Conservation (phyloP, 2,888 invertebrate genomes). For the Yponomeuta evonymella region DNA sequence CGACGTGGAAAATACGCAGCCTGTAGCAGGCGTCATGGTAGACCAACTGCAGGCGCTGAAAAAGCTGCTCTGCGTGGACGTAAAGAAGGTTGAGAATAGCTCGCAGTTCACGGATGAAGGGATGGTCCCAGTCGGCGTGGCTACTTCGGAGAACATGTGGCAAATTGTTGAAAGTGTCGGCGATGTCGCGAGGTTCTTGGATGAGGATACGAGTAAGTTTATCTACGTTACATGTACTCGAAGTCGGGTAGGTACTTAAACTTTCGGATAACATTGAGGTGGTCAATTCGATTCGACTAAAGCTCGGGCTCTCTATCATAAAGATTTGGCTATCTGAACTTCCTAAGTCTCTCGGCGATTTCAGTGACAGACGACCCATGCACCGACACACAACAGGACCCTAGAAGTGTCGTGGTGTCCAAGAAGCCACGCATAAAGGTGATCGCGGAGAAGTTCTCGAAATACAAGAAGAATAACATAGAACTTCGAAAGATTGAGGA, state of each 20-base stretch:
- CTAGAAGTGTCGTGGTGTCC: constrained; percentile 37
- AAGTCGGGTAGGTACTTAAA: background rate
- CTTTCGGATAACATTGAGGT: background rate
- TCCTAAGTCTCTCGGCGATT: background rate
- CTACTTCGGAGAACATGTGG: background rate
- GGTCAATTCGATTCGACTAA: background rate
- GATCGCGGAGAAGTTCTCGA: constrained; percentile 54
- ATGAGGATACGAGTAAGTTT: background rate
- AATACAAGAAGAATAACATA: constrained; percentile 46
- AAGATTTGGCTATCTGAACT: background rate
- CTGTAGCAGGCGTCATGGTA: background rate
- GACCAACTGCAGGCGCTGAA: background rate
- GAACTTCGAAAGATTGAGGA: constrained; percentile 56
- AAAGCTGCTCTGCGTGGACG: background rate
- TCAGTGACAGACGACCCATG: background rate
- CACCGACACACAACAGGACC: background rate
- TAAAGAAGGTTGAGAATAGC: background rate
- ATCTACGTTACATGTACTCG: background rate
- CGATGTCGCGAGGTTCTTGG: background rate
- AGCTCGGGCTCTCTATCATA: background rate
- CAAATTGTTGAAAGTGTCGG: background rate
- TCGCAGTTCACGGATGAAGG: background rate
- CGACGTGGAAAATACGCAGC: background rate
- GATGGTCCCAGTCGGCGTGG: background rate
- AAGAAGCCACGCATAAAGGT: constrained; percentile 50